Evolutionary conservation across 2,888 invertebrate species (phyloP).

Genomic region (Mechanitis mazaeus): DNA sequence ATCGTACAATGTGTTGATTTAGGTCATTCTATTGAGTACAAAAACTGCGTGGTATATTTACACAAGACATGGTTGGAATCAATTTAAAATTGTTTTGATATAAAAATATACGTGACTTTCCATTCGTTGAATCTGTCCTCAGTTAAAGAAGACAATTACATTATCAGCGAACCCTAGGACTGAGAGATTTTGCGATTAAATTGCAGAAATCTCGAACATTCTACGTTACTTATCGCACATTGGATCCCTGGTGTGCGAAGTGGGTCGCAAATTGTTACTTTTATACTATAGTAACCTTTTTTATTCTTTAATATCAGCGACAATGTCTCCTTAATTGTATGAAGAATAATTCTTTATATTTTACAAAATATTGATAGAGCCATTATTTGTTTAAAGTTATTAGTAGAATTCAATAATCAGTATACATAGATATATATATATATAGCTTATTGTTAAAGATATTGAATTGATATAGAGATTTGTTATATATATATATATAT

Average conservation of each 20-base stretch:
- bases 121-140: no score
- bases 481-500: no score
- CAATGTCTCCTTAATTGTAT: no score
- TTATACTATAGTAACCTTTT: neutral
- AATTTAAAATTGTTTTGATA: neutral
- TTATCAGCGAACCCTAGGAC: neutral
- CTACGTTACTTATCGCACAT: conserved; percentile 5
- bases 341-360: no score
- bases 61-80: neutral
- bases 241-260: neutral
- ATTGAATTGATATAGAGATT: no score
- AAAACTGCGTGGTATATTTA: neutral
- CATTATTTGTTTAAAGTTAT: no score
- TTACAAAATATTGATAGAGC: no score
- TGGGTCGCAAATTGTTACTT: neutral
- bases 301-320: neutral
- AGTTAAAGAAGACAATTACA: neutral
- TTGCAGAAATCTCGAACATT: neutral
- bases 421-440: no score
- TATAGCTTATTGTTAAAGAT: no score
- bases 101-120: neutral
- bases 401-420: no score
- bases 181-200: neutral
- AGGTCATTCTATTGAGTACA: neutral
- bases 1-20: neutral